Percentiles rank a stretch among this genome's conserved stretches.
These are phyloP conservation scores for Bugula neritina DNA, from an alignment of 2,888 invertebrate genomes.

Conservation along the genomic window DNA sequence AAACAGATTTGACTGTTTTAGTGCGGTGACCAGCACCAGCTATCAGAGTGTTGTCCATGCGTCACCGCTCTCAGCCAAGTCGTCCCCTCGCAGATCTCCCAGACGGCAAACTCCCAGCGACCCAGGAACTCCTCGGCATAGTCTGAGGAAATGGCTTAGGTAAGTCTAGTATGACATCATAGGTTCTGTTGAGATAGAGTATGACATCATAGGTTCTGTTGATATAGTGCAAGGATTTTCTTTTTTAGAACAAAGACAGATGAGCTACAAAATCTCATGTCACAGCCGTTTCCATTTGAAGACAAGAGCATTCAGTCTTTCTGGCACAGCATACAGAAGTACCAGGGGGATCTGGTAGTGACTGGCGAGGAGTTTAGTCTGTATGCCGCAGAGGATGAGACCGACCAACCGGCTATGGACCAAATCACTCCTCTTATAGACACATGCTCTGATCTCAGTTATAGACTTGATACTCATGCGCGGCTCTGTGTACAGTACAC, in stretches of 20 bases:
- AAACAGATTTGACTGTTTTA: too few species aligned
- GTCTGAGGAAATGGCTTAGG: slow-evolving; percentile 17
- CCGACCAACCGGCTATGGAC: slow-evolving; percentile 19
- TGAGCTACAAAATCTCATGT: slow-evolving; percentile 15
- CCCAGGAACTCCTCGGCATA: slow-evolving; percentile 4
- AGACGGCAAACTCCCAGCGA: not conserved
- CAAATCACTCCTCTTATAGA: slow-evolving; percentile 20
- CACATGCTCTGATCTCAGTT: slow-evolving; percentile 17
- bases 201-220: too few species aligned
- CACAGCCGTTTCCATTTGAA: slow-evolving; percentile 17
- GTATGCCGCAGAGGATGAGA: not conserved
- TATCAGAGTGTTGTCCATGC: not conserved
- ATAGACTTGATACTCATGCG: slow-evolving; percentile 12
- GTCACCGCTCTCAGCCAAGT: not conserved
- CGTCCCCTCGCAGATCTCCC: slow-evolving; percentile 12
- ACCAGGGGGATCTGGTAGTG: slow-evolving; percentile 22
- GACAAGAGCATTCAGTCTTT: slow-evolving; percentile 13
- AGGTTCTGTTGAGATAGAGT: not conserved
- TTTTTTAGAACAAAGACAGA: slow-evolving; percentile 2
- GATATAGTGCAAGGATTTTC: too few species aligned
- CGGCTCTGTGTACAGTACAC: slow-evolving; percentile 24
- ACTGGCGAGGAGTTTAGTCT: slow-evolving; percentile 19
- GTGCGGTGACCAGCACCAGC: slow-evolving; percentile 8
- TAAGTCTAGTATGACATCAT: not conserved
- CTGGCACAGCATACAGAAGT: slow-evolving; percentile 26